These are phyloP conservation scores for Erythrolamprus reginae DNA, from an alignment of 2,113 vertebrate genomes.

Conservation along the genomic window DNA sequence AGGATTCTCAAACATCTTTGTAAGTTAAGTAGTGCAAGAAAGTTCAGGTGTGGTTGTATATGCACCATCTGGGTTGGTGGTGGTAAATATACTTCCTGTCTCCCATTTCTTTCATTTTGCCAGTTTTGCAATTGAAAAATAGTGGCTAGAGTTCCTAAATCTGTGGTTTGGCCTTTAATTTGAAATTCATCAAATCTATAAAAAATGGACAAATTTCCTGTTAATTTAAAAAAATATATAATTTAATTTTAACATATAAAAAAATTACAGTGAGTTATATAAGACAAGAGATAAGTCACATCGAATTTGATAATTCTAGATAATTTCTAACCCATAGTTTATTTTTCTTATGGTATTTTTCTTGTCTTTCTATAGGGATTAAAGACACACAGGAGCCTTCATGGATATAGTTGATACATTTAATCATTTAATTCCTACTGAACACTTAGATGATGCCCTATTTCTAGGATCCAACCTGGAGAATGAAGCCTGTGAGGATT, in stretches of 20 bases:
- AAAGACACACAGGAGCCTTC: conserved; percentile 91
- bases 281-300: conserved; percentile 53
- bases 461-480: conserved; percentile 92
- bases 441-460: conserved; percentile 97
- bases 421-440: conserved; percentile 98
- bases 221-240: too few relatives aligned
- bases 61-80: background rate
- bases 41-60: background rate
- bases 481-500: conserved; percentile 97
- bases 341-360: conserved; percentile 80
- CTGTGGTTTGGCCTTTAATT: background rate
- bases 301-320: conserved; percentile 64
- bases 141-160: background rate
- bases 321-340: conserved; percentile 72
- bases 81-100: background rate
- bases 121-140: background rate
- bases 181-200: background rate
- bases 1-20: background rate
- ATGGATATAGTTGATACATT: conserved; percentile 99
- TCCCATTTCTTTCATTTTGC: background rate
- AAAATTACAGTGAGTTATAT: conserved; percentile 42
- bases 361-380: conserved; percentile 83
- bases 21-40: background rate
- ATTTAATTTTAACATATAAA: background rate
- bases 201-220: background rate